Percentiles rank a stretch among this genome's conserved stretches.
These are phyloP conservation scores for Trypoxylon attenuatum DNA, from an alignment of 2,888 invertebrate species.

Conservation along the genomic window DNA sequence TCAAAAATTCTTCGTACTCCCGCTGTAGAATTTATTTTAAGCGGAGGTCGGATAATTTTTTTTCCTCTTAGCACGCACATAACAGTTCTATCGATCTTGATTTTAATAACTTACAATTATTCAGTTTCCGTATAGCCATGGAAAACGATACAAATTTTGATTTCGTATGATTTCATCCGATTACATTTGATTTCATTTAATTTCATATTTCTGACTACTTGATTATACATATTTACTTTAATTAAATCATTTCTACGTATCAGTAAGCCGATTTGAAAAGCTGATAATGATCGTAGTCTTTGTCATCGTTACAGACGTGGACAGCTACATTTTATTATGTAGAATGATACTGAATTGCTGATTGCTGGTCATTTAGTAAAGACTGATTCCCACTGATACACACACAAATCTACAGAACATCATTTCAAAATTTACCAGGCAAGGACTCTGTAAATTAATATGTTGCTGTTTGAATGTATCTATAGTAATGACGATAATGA, in stretches of 20 bases:
- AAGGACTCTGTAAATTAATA: too few relatives aligned
- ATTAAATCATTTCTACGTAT: too few relatives aligned
- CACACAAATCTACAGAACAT: not conserved
- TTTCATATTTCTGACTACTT: too few relatives aligned
- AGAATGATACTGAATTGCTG: not conserved
- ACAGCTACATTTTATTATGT: not conserved
- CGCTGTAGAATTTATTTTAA: not conserved
- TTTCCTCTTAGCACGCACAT: not conserved
- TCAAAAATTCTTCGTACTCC: too few relatives aligned
- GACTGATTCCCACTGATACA: not conserved
- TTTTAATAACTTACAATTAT: not conserved
- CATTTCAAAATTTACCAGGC: not conserved
- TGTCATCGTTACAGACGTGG: slow-evolving; percentile 35
- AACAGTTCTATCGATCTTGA: too few relatives aligned
- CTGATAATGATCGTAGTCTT: too few relatives aligned
- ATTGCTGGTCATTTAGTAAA: not conserved
- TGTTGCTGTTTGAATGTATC: slow-evolving; percentile 16
- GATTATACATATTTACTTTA: too few relatives aligned
- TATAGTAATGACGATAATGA: slow-evolving; percentile 77
- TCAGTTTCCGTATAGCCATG: too few relatives aligned
- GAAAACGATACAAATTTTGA: too few relatives aligned
- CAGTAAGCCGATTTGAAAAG: too few relatives aligned
- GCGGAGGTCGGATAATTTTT: not conserved
- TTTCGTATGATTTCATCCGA: too few relatives aligned
- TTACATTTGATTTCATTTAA: too few relatives aligned